Conservation (phyloP, 2,888 invertebrate species). For the Fabriciana adippe region DNA sequence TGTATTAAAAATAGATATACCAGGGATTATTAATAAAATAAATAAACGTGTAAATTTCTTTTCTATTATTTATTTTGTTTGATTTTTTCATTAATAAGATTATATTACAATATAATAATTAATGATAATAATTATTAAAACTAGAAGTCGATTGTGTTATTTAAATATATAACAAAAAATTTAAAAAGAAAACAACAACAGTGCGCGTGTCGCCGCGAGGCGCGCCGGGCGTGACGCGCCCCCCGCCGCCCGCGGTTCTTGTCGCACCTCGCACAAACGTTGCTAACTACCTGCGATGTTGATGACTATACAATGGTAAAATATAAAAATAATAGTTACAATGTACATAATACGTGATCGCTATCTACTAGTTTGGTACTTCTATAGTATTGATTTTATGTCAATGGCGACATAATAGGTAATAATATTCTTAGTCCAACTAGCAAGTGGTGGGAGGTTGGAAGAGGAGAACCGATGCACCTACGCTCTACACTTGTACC, state of each 20-base stretch:
- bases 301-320: conserved; percentile 82
- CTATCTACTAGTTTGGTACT: conserved; percentile 81
- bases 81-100: conserved; percentile 83
- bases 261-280: conserved; percentile 66
- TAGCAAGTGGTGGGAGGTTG: conserved; percentile 70
- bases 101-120: conserved; percentile 82
- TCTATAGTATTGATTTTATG: conserved; percentile 70
- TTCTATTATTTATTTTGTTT: conserved; percentile 82
- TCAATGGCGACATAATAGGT: conserved; percentile 50
- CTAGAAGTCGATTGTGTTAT: conserved; percentile 81
- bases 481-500: conserved; percentile 60
- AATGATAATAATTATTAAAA: conserved; percentile 82
- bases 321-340: conserved; percentile 79
- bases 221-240: conserved; percentile 27
- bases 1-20: neutral
- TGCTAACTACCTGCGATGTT: conserved; percentile 74
- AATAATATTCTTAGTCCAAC: conserved; percentile 65
- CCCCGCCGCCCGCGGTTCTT: conserved; percentile 52
- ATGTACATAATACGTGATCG: conserved; percentile 80
- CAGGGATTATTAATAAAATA: conserved; percentile 28
- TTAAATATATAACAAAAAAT: conserved; percentile 81
- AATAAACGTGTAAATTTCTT: conserved; percentile 56
- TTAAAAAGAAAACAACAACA: conserved; percentile 75
- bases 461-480: conserved; percentile 53
- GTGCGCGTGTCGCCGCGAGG: conserved; percentile 60